Percentiles rank a stretch among this genome's conserved stretches.
Conservation (phyloP, 1,140 invertebrate genomes). For the Coenobita brevimanus region DNA sequence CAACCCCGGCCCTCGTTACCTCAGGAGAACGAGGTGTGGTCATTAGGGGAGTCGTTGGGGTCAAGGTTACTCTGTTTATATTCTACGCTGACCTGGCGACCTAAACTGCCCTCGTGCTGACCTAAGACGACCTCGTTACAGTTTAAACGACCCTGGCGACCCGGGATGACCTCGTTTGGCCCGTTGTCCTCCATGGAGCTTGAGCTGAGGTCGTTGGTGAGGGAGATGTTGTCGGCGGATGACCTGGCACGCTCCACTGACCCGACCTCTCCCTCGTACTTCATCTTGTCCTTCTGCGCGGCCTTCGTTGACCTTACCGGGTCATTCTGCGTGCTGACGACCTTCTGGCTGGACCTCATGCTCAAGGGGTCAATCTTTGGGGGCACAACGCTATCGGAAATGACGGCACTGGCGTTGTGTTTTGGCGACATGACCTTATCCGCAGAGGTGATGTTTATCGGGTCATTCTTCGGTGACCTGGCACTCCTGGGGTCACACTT, state of each 20-base stretch:
- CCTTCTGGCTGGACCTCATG: no score
- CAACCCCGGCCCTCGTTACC: conserved; percentile 14
- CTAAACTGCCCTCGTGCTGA: neutral
- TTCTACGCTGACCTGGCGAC: conserved; percentile 32
- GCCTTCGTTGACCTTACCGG: no score
- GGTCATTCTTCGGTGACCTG: no score
- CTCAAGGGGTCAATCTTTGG: no score
- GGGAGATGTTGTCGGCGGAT: neutral
- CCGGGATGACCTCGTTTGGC: conserved; percentile 38
- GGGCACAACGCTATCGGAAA: no score
- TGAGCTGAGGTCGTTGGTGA: conserved; percentile 47
- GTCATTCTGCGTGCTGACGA: no score
- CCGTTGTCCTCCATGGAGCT: conserved; percentile 58
- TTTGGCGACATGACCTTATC: no score
- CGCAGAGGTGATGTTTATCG: no score
- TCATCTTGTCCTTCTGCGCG: neutral
- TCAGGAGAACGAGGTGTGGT: conserved; percentile 47
- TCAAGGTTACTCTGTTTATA: conserved; percentile 56
- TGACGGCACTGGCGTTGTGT: no score
- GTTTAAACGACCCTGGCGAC: neutral
- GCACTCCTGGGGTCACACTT: no score
- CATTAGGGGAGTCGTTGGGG: conserved; percentile 29
- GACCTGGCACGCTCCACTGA: no score
- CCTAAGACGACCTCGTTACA: no score
- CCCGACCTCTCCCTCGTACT: neutral